Percentiles rank a stretch among this genome's conserved stretches.
Evolutionary conservation across 2,888 invertebrate species (phyloP).

Genomic region (Apeira syringaria): DNA sequence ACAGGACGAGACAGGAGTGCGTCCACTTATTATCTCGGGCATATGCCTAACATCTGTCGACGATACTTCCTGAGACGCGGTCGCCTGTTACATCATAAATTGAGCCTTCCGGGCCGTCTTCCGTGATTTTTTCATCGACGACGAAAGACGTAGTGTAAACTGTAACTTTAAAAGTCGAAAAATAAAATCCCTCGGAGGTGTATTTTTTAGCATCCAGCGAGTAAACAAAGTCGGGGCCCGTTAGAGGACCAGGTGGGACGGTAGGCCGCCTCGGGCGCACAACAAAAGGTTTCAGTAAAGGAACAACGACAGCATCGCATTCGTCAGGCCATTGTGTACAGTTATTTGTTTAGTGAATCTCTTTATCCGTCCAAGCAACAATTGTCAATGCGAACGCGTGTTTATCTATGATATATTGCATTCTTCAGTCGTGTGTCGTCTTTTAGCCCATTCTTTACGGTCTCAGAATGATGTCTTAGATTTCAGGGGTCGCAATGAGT

Average conservation of each 20-base stretch:
- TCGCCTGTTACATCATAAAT: slow-evolving; percentile 76
- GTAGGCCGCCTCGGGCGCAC: slow-evolving; percentile 56
- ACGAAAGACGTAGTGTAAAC: slow-evolving; percentile 80
- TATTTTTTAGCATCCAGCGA: slow-evolving; percentile 62
- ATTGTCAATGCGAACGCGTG: slow-evolving; percentile 51
- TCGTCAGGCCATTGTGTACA: slow-evolving; percentile 58
- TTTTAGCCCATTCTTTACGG: neutral
- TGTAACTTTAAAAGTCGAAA: slow-evolving; percentile 41
- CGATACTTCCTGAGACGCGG: slow-evolving; percentile 67
- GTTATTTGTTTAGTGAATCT: slow-evolving; percentile 69
- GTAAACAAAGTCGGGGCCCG: slow-evolving; percentile 68
- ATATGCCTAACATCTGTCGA: slow-evolving; percentile 80
- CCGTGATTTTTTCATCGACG: slow-evolving; percentile 76
- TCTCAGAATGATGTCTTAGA: slow-evolving; percentile 25
- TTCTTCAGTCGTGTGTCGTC: slow-evolving; percentile 52
- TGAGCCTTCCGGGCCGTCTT: slow-evolving; percentile 76
- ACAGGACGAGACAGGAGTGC: slow-evolving; percentile 60
- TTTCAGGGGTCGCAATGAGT: slow-evolving; percentile 41
- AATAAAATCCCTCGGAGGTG: slow-evolving; percentile 57
- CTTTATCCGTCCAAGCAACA: slow-evolving; percentile 55
- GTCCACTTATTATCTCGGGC: slow-evolving; percentile 64
- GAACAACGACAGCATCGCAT: slow-evolving; percentile 61
- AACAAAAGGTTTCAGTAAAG: slow-evolving; percentile 79
- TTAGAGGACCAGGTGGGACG: slow-evolving; percentile 68
- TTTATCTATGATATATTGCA: slow-evolving; percentile 74